phyloP scores from a whole-genome alignment of 2,888 invertebrate species.

The Neuroscelio doddi region DNA sequence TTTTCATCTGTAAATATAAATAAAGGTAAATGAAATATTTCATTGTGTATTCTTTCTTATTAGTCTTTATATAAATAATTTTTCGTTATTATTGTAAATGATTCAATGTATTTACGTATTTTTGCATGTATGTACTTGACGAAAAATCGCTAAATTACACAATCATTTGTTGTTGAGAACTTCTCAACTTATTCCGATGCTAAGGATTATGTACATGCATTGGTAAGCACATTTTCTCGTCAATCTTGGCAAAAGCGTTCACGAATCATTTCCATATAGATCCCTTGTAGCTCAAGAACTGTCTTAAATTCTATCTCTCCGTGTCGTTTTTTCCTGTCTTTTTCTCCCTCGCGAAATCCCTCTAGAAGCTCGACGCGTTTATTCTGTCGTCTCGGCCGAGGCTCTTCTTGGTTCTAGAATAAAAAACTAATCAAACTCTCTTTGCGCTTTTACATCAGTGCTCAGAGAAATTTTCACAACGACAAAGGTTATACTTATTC shows the following conservation, averaged over 20 bases:
- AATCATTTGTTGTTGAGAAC: no score
- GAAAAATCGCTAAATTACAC: no score
- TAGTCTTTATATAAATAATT: no score
- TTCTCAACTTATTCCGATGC: no score
- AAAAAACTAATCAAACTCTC: constrained; percentile 47
- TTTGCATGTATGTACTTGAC: no score
- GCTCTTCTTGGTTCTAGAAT: constrained; percentile 17
- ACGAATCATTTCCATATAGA: constrained; percentile 63
- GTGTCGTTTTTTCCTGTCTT: constrained; percentile 17
- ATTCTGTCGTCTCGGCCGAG: constrained; percentile 29
- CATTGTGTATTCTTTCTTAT: no score
- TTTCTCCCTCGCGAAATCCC: constrained; percentile 1
- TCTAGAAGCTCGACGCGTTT: constrained; percentile 17
- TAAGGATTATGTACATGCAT: no score
- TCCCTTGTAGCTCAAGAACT: constrained; percentile 49
- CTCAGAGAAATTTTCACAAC: constrained; percentile 23
- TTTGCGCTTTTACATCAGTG: constrained; percentile 31
- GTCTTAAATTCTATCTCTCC: constrained; percentile 28
- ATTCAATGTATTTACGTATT: no score
- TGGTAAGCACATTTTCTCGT: no score
- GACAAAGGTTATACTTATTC: constrained; percentile 35
- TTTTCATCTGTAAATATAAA: no score
- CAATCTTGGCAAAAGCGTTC: constrained; percentile 46
- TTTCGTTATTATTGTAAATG: no score
- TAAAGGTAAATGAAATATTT: no score